phyloP scores from a whole-genome alignment of 2,888 invertebrate species.

The Aspidapion aeneum region DNA sequence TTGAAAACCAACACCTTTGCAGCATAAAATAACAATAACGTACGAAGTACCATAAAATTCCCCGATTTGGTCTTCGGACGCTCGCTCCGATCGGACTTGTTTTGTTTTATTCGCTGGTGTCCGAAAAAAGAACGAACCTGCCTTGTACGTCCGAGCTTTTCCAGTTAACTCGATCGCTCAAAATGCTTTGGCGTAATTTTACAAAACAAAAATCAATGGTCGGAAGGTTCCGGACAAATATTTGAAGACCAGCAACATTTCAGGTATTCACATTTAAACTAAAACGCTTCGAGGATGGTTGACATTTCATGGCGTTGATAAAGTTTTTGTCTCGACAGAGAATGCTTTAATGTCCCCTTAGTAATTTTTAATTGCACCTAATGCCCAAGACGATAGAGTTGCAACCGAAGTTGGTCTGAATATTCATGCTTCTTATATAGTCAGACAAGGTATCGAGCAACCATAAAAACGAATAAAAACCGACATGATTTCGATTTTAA shows the following conservation, averaged over 20 bases:
- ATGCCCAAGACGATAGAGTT: not conserved
- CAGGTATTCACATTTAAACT: conserved; percentile 36
- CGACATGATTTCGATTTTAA: not conserved
- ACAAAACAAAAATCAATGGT: conserved; percentile 40
- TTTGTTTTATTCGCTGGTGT: conserved; percentile 25
- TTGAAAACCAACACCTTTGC: conserved; percentile 2
- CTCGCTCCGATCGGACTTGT: conserved; percentile 11
- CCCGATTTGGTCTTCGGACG: conserved; percentile 23
- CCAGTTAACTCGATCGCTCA: conserved; percentile 35
- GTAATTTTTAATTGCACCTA: conserved; percentile 3
- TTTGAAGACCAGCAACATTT: conserved; percentile 34
- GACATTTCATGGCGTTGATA: conserved; percentile 30
- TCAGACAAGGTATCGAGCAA: not conserved
- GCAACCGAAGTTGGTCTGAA: not conserved
- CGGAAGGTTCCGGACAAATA: conserved; percentile 33
- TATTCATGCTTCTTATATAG: not conserved
- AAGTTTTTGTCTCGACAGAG: not conserved
- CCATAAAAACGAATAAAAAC: not conserved
- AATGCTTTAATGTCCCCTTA: conserved; percentile 2
- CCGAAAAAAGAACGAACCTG: conserved; percentile 30
- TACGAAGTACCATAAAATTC: conserved; percentile 24
- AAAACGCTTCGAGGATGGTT: conserved; percentile 38
- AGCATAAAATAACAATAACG: conserved; percentile 3
- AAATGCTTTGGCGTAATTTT: conserved; percentile 38
- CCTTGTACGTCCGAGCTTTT: conserved; percentile 35